Percentiles rank a stretch among this genome's conserved stretches.
Evolutionary conservation across 2,797 vertebrate species (phyloP).

Genomic region (Chromobotia macracanthus): DNA sequence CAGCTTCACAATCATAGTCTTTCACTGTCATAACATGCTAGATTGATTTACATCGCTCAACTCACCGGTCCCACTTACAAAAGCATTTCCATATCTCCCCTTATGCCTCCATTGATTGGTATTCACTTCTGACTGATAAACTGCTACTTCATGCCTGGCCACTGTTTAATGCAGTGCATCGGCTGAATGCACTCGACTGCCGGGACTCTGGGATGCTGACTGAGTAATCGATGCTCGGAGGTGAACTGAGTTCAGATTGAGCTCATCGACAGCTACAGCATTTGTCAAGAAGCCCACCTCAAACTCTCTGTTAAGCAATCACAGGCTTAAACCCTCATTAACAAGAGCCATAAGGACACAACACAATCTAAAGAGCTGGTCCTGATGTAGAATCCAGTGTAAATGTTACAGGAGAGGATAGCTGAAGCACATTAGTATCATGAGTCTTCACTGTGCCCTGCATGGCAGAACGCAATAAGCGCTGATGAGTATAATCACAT

Average conservation of each 20-base stretch:
- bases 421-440: slow-evolving; percentile 20
- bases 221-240: slow-evolving; percentile 74
- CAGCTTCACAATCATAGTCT: slow-evolving; percentile 28
- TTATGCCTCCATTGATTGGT: slow-evolving; percentile 65
- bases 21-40: slow-evolving; percentile 39
- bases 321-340: slow-evolving; percentile 61
- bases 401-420: slow-evolving; percentile 28
- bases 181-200: slow-evolving; percentile 44
- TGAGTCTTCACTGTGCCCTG: slow-evolving; percentile 26
- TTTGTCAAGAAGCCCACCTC: slow-evolving; percentile 63
- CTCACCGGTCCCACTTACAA: slow-evolving; percentile 12
- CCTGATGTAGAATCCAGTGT: slow-evolving; percentile 53
- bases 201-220: slow-evolving; percentile 57
- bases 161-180: slow-evolving; percentile 66
- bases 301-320: slow-evolving; percentile 23
- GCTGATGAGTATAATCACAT: slow-evolving; percentile 51
- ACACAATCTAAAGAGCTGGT: slow-evolving; percentile 39
- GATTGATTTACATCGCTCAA: slow-evolving; percentile 60
- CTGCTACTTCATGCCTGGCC: slow-evolving; percentile 66
- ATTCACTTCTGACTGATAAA: slow-evolving; percentile 67
- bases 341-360: slow-evolving; percentile 23
- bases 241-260: slow-evolving; percentile 72
- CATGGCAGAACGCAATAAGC: slow-evolving; percentile 41
- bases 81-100: slow-evolving; percentile 39
- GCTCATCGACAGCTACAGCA: slow-evolving; percentile 64